Percentiles rank a stretch among this genome's conserved stretches.
Evolutionary conservation across 2,888 invertebrate genomes (phyloP).

Genomic region (Myopa tessellatipennis): DNA sequence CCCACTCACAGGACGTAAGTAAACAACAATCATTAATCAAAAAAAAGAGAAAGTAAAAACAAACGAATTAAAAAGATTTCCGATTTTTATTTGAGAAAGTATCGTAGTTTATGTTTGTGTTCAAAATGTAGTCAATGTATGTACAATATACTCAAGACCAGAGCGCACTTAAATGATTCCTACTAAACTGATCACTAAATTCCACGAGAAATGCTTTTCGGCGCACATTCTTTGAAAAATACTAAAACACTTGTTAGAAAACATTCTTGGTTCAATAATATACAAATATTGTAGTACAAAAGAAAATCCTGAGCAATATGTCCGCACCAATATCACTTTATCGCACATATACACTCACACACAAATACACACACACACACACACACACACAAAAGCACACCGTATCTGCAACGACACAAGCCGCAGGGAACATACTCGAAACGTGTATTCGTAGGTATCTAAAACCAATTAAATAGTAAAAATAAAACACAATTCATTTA

Average conservation of each 20-base stretch:
- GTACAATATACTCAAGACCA: slow-evolving; percentile 44
- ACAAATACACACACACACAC: slow-evolving; percentile 23
- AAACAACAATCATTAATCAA: slow-evolving; percentile 66
- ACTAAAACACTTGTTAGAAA: slow-evolving; percentile 30
- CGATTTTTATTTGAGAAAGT: slow-evolving; percentile 28
- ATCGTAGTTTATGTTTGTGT: slow-evolving; percentile 27
- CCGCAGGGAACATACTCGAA: slow-evolving; percentile 13
- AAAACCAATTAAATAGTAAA: neutral
- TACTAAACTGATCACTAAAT: slow-evolving; percentile 32
- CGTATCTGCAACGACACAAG: slow-evolving; percentile 23
- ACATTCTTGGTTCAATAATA: neutral
- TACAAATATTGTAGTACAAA: slow-evolving; percentile 2
- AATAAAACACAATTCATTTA: neutral
- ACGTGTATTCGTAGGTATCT: neutral
- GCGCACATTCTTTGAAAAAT: slow-evolving; percentile 34
- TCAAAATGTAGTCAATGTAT: slow-evolving; percentile 45
- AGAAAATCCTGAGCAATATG: slow-evolving; percentile 48
- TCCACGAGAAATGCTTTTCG: slow-evolving; percentile 33
- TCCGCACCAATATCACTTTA: slow-evolving; percentile 57
- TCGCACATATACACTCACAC: slow-evolving; percentile 43
- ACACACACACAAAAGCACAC: slow-evolving; percentile 28
- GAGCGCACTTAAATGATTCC: slow-evolving; percentile 50
- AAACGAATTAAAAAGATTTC: slow-evolving; percentile 48
- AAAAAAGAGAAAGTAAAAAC: slow-evolving; percentile 42
- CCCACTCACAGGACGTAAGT: slow-evolving; percentile 99